Base-by-base conservation (phyloP, 2,797 vertebrate genomes). In the Ataeniobius toweri region DNA sequence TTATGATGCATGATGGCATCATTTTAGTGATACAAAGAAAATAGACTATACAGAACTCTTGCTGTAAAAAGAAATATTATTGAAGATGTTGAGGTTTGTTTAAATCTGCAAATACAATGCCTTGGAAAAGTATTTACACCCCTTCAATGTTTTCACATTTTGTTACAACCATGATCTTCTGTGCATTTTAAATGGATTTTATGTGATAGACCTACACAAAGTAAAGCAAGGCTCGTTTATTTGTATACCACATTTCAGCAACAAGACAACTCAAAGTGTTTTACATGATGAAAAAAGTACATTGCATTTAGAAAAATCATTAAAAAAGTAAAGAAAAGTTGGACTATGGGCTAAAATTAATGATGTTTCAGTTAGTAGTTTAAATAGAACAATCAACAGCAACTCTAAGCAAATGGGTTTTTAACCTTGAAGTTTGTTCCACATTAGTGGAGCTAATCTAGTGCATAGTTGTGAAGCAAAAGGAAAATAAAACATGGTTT, bases 61-160 rank as follows among this genome's bases (percentile, higher is more conserved):
- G n/a, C 20, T 68, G 13, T 24, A 41, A n/a, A 39, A 68, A 44
- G 65, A 68, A 44, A 68, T 70, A 69, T 68, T n/a, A n/a, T 28
- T 14, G 26, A 59, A 13, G 26, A 26, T 28, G 10, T 13, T 26
- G 5, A 70, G 7, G 44, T n/a, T 59, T 55, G 18, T 55, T 22
- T 39, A 6, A 46, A 46, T 69, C 13, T 46, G 26, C 39, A 44
- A n/a, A 59, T 59, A 59, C 3, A 68, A 68, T 13, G 18, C 20
- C 10, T 24, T 41, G 65, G 10, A 14, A 39, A 65, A 0, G 9
- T 41, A 68, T 41, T 44, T 44, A n/a, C 39, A 44, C 5, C 41
- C 67, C 10, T 46, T 46, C 2, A 26, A 46, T 13, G 14, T 69
- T 46, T 69, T 69, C 39, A 14, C 24, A 69, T 69, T n/a, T 69